Evolutionary conservation across 2,888 invertebrate genomes (phyloP).

Genomic region (Apodemia hepburni): DNA sequence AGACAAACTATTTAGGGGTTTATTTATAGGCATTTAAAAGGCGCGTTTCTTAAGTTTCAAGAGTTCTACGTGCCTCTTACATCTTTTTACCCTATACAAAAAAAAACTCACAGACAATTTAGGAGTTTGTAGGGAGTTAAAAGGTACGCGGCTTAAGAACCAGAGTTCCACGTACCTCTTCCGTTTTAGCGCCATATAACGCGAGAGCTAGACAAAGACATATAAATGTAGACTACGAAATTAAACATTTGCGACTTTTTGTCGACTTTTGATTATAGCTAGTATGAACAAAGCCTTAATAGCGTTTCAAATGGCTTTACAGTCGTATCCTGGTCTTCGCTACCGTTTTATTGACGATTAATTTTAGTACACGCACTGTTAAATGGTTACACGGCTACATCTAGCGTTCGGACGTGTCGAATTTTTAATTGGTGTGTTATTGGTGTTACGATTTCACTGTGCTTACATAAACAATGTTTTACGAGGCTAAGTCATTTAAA

Average conservation of each 20-base stretch:
- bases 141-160: no score
- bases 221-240: no score
- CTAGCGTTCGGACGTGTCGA: conserved; percentile 23
- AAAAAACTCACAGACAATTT: no score
- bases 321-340: conserved; percentile 48
- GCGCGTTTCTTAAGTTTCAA: no score
- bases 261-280: neutral
- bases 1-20: no score
- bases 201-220: no score
- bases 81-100: no score
- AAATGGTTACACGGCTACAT: conserved; percentile 4
- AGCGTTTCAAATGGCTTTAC: conserved; percentile 7
- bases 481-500: conserved; percentile 8
- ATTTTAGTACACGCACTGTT: conserved; percentile 37
- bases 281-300: neutral
- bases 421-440: conserved; percentile 39
- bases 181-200: no score
- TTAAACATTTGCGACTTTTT: neutral
- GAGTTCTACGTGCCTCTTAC: no score
- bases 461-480: conserved; percentile 13
- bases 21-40: no score
- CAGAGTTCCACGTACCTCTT: no score
- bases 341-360: conserved; percentile 73
- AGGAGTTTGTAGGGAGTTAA: no score
- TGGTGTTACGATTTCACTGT: conserved; percentile 21